Base-by-base conservation (phyloP, 2,888 invertebrate genomes). In the Harpalus rufipes region DNA sequence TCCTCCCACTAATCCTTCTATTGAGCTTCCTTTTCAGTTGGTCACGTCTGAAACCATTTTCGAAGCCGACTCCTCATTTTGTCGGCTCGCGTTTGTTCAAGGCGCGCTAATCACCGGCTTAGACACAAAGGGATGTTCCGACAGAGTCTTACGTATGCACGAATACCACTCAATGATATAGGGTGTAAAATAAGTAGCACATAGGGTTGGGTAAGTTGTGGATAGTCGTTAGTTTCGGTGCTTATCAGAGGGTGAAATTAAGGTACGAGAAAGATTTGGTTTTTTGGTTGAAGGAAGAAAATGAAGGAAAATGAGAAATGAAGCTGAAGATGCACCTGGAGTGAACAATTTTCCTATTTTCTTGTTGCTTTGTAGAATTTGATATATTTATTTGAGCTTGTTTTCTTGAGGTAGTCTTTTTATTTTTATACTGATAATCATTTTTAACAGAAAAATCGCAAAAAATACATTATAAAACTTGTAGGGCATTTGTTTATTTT, bases 81-180 rank as follows among this genome's bases (percentile, higher is more conserved):
- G 72, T 74, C 72, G 72, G 72, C 44, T 74, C 18, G 41, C 44
- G 51, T 82, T 82, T 82, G 58, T 82, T 10, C 68, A 58, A 56
- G 68, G 82, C 56, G 82, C 72, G 82, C 72, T 82, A 82, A 82
- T 82, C 82, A 82, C 68, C 8, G 82, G 82, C 68, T 72, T 82
- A 56, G 32, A 58, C 79, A 65, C 25, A 82, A 68, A 82, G 68
- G 82, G 68, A 72, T 18, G 82, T 51, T 32, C 56, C 82, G 72
- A 72, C 72, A n/a, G 81, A 68, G 51, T 12, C 72, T 82, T 72
- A 68, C 10, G 72, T 58, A 82, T 82, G 82, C 82, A 39, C 56
- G 82, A 63, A 32, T 58, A n/a, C 56, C 18, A 10, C 7, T 58
- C 58, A 65, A 56, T 7, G 32, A 68, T 58, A 7, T 21, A n/a